phyloP scores from a whole-genome alignment of 2,888 invertebrate species.

The Eremobia ochroleuca region DNA sequence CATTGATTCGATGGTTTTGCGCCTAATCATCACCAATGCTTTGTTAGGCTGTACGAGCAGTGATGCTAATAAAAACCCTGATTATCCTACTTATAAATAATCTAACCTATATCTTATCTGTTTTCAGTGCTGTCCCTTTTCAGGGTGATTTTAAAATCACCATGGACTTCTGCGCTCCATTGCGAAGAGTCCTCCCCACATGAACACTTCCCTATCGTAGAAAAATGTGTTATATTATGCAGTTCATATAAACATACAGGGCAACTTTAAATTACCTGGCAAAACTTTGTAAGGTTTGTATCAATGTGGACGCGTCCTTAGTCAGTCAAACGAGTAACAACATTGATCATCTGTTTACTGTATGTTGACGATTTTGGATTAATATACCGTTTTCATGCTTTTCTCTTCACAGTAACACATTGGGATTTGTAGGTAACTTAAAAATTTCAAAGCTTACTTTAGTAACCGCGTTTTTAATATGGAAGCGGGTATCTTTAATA shows the following conservation, averaged over 20 bases:
- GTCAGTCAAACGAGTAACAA: background rate
- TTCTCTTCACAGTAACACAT: background rate
- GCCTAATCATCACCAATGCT: background rate
- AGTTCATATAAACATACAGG: constrained; percentile 41
- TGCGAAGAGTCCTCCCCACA: constrained; percentile 39
- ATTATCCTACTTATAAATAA: constrained; percentile 36
- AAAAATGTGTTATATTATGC: constrained; percentile 52
- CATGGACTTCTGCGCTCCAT: constrained; percentile 41
- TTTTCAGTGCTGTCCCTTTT: constrained; percentile 41
- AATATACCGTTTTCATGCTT: background rate
- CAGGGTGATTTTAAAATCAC: constrained; percentile 43
- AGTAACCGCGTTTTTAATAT: background rate
- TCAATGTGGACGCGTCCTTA: background rate
- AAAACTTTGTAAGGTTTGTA: constrained; percentile 18
- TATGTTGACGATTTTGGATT: background rate
- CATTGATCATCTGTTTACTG: background rate
- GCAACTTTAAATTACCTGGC: constrained; percentile 35
- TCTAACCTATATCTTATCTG: constrained; percentile 28
- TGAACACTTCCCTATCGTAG: constrained; percentile 51
- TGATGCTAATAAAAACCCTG: constrained; percentile 1
- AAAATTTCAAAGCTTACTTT: background rate
- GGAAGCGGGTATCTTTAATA: background rate
- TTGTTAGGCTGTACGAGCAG: background rate
- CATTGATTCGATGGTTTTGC: background rate
- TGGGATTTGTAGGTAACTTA: background rate